Evolutionary conservation across 2,113 vertebrate species (phyloP).

Genomic region (Ariopsis seemanni): DNA sequence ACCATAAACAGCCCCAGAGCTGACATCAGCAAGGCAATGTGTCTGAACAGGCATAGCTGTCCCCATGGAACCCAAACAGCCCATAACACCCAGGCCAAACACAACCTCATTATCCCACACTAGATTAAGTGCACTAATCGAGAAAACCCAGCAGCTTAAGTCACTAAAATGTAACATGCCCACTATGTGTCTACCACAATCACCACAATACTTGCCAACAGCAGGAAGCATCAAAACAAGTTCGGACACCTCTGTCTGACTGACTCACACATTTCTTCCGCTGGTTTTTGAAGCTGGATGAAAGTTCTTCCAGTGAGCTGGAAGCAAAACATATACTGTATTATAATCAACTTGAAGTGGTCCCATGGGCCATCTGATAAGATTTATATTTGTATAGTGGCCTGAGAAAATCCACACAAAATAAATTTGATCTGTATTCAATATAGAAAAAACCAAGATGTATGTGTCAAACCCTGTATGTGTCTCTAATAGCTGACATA

Average conservation of each 20-base stretch:
- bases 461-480: too few relatives aligned
- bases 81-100: conserved; percentile 41
- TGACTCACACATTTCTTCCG: conserved; percentile 22
- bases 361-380: background rate
- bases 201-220: background rate
- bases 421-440: background rate
- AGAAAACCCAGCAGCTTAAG: conserved; percentile 14
- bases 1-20: conserved; percentile 42
- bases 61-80: conserved; percentile 41
- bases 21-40: conserved; percentile 45
- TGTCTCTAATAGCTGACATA: too few relatives aligned
- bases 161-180: background rate
- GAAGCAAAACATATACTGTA: background rate
- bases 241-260: background rate
- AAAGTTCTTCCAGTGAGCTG: background rate
- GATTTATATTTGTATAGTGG: background rate
- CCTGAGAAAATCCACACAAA: background rate
- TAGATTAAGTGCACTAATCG: conserved; percentile 32
- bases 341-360: background rate
- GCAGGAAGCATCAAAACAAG: conserved; percentile 13
- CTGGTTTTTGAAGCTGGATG: background rate
- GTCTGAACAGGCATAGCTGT: conserved; percentile 41
- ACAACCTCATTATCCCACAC: conserved; percentile 37
- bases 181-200: conserved; percentile 18
- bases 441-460: background rate